Evolutionary conservation across 2,888 invertebrate genomes (phyloP), one percentile per base, ranked within the genome.

Genomic region (Mimumesa dahlbomi): DNA sequence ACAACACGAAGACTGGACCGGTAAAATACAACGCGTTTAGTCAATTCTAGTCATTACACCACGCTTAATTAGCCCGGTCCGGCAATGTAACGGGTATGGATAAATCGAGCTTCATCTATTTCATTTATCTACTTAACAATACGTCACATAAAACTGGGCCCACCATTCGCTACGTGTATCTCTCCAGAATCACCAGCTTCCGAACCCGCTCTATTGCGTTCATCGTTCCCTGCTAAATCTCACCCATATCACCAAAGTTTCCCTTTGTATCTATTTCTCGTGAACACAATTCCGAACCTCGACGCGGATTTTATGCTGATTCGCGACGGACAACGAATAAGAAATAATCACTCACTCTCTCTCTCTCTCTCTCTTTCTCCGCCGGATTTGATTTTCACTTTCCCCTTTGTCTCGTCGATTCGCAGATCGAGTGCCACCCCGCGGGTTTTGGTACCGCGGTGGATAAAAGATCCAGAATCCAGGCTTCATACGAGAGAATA

Each of bases 101-200:
- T 68, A 70, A 68, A 62, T 31, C 59, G 59, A 67, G 54, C 59
- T 52, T 66, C 59, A 69, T 70, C 70, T 52, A 68, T 70, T 70
- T 62, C 38, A 13, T 11, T 3, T n/a, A 21, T 22, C 38, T 21
- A 50, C 14, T 2, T n/a, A n/a, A n/a, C n/a, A n/a, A n/a, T n/a
- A n/a, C n/a, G n/a, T n/a, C n/a, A n/a, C n/a, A n/a, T n/a, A n/a
- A n/a, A n/a, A n/a, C n/a, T n/a, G n/a, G n/a, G n/a, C n/a, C n/a
- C n/a, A n/a, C n/a, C n/a, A n/a, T n/a, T n/a, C n/a, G n/a, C n/a
- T n/a, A n/a, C 22, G 6, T 38, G 38, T 16, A 22, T 40, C 38
- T 14, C 29, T 29, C 42, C 18, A 16, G 9, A n/a, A n/a, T 29
- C 29, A 29, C 9, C 9, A 6, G 7, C 2, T 2, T n/a, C n/a